A percentile compares a stretch with the other conserved stretches of the same genome.
These are phyloP conservation scores for Harpagoxenus sublaevis DNA, from an alignment of 2,888 invertebrate species.

Conservation along the genomic window DNA sequence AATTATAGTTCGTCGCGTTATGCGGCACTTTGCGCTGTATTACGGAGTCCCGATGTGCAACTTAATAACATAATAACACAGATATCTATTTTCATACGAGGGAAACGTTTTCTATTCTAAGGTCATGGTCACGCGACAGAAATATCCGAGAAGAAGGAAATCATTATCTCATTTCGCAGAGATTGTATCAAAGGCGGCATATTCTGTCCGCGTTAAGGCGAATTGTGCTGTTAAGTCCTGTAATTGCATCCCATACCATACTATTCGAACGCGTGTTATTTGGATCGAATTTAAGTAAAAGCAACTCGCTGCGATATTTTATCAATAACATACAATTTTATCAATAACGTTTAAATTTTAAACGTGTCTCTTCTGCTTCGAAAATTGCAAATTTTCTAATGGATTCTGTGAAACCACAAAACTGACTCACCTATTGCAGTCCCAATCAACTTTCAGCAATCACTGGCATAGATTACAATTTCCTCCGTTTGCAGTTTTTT, in stretches of 20 bases:
- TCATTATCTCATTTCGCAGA: slow-evolving; percentile 65
- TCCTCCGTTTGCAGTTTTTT: slow-evolving; percentile 12
- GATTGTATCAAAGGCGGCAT: slow-evolving; percentile 28
- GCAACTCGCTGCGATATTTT: background rate
- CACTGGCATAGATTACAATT: slow-evolving; percentile 23
- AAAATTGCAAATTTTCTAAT: background rate
- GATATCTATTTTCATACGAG: background rate
- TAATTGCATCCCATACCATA: background rate
- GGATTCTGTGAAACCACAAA: background rate
- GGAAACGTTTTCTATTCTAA: slow-evolving; percentile 5
- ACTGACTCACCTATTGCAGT: slow-evolving; percentile 18
- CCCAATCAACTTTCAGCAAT: slow-evolving; percentile 16
- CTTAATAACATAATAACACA: background rate
- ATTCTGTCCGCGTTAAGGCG: background rate
- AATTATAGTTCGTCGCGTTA: background rate
- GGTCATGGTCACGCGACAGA: slow-evolving; percentile 15
- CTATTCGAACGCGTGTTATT: background rate
- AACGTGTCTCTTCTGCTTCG: background rate
- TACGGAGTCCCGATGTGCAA: background rate
- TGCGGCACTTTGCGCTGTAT: background rate
- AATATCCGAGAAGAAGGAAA: slow-evolving; percentile 63
- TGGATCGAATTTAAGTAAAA: background rate
- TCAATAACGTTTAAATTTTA: background rate
- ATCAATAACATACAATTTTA: background rate
- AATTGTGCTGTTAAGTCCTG: slow-evolving; percentile 30